Conservation (phyloP, 2,797 vertebrate genomes). For the Gallirallus australis region DNA sequence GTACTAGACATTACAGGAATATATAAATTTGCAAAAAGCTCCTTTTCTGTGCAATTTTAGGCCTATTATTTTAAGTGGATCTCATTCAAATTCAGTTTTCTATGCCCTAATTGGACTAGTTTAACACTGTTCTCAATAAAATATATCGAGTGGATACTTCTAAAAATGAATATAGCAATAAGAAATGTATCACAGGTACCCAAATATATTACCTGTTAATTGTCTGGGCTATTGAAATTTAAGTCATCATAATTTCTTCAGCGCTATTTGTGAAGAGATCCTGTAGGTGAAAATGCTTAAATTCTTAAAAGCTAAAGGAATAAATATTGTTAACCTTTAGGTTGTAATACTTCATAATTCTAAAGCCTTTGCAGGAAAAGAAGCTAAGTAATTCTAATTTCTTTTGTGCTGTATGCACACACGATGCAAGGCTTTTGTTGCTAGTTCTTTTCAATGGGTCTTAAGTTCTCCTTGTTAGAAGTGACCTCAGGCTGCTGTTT, state of each 20-base stretch:
- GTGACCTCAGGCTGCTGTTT: not conserved
- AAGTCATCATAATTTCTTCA: not conserved
- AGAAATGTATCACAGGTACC: constrained; percentile 27
- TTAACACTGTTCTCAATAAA: constrained; percentile 82
- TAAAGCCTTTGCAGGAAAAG: not conserved
- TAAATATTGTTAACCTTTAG: not conserved
- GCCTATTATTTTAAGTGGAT: constrained; percentile 90
- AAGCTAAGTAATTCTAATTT: not conserved
- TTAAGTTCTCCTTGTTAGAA: constrained; percentile 7
- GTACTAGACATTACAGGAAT: constrained; percentile 83
- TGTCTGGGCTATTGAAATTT: constrained; percentile 28
- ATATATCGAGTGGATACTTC: constrained; percentile 73
- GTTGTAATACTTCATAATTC: not conserved
- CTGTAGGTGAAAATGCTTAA: not conserved
- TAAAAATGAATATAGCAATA: constrained; percentile 48
- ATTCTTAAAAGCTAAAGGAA: not conserved
- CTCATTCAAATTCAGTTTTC: constrained; percentile 83
- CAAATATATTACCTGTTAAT: not conserved
- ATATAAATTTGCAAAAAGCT: constrained; percentile 84
- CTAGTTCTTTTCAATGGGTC: not conserved
- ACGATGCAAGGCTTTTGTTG: not conserved
- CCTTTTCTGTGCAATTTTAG: constrained; percentile 82
- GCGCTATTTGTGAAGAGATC: not conserved
- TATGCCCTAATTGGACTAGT: constrained; percentile 86
- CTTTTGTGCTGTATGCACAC: not conserved